Evolutionary conservation across 2,797 vertebrate genomes (phyloP).

Genomic region (Buceros bicornis): DNA sequence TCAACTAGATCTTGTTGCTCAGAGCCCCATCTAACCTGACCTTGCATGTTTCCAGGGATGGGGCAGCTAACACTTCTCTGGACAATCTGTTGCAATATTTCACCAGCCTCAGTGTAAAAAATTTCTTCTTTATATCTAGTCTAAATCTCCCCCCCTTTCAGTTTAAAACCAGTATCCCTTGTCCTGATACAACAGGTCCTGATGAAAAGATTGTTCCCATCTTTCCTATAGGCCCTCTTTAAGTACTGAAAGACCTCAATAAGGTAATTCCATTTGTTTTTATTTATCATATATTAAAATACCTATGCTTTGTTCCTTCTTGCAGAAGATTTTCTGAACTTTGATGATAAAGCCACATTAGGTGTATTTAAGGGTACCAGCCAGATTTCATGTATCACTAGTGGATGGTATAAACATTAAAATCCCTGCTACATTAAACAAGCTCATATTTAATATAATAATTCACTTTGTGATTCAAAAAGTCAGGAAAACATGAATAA

Average conservation of each 20-base stretch:
- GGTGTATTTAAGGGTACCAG: background rate
- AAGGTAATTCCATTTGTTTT: background rate
- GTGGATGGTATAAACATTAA: background rate
- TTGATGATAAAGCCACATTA: background rate
- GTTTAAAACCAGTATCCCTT: no score
- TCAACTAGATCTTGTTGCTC: background rate
- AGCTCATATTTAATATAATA: slow-evolving; percentile 3
- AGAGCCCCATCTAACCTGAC: background rate
- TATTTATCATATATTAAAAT: background rate
- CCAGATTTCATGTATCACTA: background rate
- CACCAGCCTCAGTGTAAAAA: background rate
- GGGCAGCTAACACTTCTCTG: background rate
- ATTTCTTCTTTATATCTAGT: no score
- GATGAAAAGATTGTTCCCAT: no score
- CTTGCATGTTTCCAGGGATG: background rate
- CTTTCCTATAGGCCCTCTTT: no score
- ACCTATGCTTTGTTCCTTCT: background rate
- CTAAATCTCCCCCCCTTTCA: no score
- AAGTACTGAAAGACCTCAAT: no score
- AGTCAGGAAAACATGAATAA: slow-evolving; percentile 11
- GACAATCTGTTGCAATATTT: background rate
- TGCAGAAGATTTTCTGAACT: background rate
- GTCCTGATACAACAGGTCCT: no score
- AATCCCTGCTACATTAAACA: background rate
- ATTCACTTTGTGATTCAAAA: slow-evolving; percentile 2